Evolutionary conservation across 2,113 vertebrate genomes (phyloP).

Genomic region (Ciconia boyciana): DNA sequence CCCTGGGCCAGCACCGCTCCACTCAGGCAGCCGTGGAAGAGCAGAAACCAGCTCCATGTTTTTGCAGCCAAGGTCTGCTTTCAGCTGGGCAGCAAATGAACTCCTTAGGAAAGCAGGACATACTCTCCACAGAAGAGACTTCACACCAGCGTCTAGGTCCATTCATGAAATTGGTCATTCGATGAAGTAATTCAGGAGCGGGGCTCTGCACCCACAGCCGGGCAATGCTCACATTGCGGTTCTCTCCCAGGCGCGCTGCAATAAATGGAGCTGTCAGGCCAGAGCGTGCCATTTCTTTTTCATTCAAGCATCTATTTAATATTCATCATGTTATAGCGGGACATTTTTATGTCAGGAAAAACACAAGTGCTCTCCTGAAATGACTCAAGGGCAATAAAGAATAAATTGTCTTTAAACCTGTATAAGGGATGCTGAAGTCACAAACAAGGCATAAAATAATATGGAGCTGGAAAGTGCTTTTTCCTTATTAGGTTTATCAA

Average conservation of each 20-base stretch:
- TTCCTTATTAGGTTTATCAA: slow-evolving; percentile 60
- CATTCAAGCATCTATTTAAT: slow-evolving; percentile 58
- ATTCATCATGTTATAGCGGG: slow-evolving; percentile 54
- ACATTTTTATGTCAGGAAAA: slow-evolving; percentile 62
- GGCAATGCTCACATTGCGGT: neutral
- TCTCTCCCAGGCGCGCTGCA: neutral
- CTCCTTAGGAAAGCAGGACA: neutral
- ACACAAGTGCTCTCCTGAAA: slow-evolving; percentile 64
- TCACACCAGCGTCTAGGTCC: neutral
- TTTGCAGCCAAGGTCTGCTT: neutral
- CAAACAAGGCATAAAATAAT: slow-evolving; percentile 72
- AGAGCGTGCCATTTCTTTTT: slow-evolving; percentile 6
- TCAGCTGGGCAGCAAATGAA: neutral
- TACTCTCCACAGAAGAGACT: neutral
- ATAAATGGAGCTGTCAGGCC: neutral
- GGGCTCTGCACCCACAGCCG: neutral
- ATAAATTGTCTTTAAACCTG: slow-evolving; percentile 74
- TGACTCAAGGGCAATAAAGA: slow-evolving; percentile 65
- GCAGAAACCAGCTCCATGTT: fast-evolving
- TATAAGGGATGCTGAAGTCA: slow-evolving; percentile 50
- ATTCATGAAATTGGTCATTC: neutral
- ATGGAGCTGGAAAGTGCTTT: slow-evolving; percentile 57
- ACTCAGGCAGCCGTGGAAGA: fast-evolving
- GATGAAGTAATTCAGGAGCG: neutral
- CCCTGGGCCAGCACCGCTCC: neutral